Conservation (phyloP, 2,113 vertebrate genomes). For the Octodon degus region DNA sequence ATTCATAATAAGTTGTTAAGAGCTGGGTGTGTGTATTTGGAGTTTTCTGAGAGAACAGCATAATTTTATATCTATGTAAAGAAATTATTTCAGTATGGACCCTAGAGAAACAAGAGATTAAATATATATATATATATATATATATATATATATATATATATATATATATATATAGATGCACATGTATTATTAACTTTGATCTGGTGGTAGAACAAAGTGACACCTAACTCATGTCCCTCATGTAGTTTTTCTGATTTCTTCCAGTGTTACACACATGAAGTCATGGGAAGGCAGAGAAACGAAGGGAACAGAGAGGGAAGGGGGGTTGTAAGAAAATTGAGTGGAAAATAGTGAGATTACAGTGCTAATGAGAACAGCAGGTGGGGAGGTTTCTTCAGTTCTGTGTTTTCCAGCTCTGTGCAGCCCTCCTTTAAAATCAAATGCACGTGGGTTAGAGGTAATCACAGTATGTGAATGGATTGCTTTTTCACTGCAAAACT, state of each 20-base stretch:
- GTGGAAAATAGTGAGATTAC: not conserved
- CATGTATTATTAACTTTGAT: not conserved
- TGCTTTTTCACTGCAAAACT: not conserved
- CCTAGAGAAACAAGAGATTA: not conserved
- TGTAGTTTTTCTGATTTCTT: not conserved
- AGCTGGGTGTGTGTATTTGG: rapidly evolving
- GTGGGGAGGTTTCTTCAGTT: not conserved
- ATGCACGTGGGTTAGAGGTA: not conserved
- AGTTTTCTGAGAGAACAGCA: not conserved
- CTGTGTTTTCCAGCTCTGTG: not conserved
- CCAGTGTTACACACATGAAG: not conserved
- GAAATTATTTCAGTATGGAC: not conserved
- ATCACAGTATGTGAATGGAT: too few relatives aligned
- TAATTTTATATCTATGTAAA: not conserved
- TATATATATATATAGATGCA: not conserved
- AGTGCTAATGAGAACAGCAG: not conserved
- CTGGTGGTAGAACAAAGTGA: not conserved
- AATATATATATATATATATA: not conserved
- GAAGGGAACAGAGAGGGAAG: not conserved
- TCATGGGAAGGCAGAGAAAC: not conserved
- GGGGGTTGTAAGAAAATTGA: not conserved
- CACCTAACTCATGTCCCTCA: not conserved
- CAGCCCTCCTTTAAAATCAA: not conserved
- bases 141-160: too few relatives aligned
- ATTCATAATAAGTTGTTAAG: not conserved